Base-by-base conservation (phyloP, 2,888 invertebrate genomes). In the Bibio marci region DNA sequence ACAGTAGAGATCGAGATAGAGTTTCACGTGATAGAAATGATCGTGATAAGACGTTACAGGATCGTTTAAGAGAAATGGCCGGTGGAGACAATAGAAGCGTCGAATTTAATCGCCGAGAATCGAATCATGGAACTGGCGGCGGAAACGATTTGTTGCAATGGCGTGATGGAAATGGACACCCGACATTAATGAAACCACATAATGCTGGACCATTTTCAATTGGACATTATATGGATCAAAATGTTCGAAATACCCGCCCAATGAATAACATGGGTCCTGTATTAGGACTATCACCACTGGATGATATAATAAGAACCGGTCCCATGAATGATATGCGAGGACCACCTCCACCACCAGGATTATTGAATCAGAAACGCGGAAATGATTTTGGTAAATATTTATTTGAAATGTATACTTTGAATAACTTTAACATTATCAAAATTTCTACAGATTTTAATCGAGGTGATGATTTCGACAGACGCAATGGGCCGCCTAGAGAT, bases 51-150 rank as follows among this genome's bases (percentile, higher is more conserved):
- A 52, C 56, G 5, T 56, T 68, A 0, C 70, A 71, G 27, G 65
- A 67, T 47, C 49, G 70, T 0, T 51, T 67, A 7, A 66, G 66
- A 62, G 67, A 67, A 51, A 68, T 67, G 65, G 67, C 66, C 15
- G 66, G 66, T 48, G 67, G 67, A 1, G 64, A 63, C 8, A 25
- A 25, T 35, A 25, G 12, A 7, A n/a, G 1, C 39, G 42, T 44
- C 4, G 48, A 50, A 26, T 45, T 43, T 34, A 44, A 47, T 35
- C 36, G 48, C 34, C 35, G 32, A 18, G 46, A 49, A 28, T 42
- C 37, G 6, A 47, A 43, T 17, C 44, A 26, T 28, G 37, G 14
- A 32, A 40, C 7, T 22, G 22, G 32, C 33, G 38, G 35, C 22
- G 19, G 38, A 30, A 30, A 28, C 32, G 22, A 27, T 13, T 14